These are phyloP conservation scores for Echeneis naucrates DNA, from an alignment of 2,797 vertebrate species.

Conservation along the genomic window DNA sequence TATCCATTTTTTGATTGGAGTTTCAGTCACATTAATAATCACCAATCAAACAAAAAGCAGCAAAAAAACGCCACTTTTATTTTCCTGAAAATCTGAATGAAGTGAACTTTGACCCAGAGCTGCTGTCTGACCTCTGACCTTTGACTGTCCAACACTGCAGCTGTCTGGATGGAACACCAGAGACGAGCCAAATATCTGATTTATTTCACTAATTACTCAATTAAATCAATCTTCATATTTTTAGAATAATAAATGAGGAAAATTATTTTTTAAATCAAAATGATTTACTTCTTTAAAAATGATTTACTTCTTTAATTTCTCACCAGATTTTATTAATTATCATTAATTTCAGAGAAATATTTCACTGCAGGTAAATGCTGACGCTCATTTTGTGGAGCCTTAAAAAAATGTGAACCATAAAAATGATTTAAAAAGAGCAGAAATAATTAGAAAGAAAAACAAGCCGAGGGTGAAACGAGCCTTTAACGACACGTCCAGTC, in stretches of 20 bases:
- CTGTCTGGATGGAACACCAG: no score
- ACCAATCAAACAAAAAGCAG: no score
- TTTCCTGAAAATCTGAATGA: constrained; percentile 2
- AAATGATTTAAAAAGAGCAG: not conserved
- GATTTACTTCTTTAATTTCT: not conserved
- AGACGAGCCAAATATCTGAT: no score
- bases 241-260: not conserved
- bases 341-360: not conserved
- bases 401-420: not conserved
- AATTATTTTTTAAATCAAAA: not conserved
- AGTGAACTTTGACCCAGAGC: constrained; percentile 11
- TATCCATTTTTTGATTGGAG: no score
- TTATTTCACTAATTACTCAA: no score
- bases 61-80: no score
- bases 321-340: not conserved
- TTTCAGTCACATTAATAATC: no score
- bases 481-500: no score
- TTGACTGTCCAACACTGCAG: constrained; percentile 48
- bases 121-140: constrained; percentile 56
- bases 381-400: not conserved
- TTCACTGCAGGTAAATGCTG: not conserved
- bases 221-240: no score
- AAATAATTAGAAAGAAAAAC: no score
- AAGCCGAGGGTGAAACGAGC: no score
- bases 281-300: not conserved